Evolutionary conservation across 2,113 vertebrate species (phyloP), one percentile per base, ranked within the genome.

Genomic region (Rhadina sibilatrix): DNA sequence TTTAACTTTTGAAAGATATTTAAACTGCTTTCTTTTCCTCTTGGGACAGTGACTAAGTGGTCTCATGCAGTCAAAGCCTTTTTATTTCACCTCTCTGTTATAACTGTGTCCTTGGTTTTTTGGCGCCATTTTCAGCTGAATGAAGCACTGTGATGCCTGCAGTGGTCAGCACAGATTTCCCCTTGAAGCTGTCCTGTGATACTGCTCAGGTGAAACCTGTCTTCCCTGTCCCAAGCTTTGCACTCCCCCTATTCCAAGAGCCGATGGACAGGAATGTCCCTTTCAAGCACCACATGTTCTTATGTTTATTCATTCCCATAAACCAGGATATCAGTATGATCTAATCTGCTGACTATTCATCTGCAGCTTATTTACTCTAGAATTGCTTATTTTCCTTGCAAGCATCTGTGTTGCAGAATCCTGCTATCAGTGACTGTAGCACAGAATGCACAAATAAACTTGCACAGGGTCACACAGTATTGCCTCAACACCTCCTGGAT

Each of bases 331-430:
- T 66, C 64, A 35, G 63, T 24, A 33, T 20, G 68, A 81, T 60
- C 66, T 6, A 3, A 83, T 44, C 4, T 81, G n/a, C 35, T 47
- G 37, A 54, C 57, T 77, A 21, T 11, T 77, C 75, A 59, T 68
- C 76, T 87, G 52, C 37, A 70, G 56, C 33, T 96, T 92, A 81
- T 96, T 96, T 94, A 78, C 28, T 81, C 88, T 92, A 37, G n/a
- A 78, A 42, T 1, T 70, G 90, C 64, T 93, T 95, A 22, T 95
- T 95, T 95, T 90, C 84, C 68, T 35, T 68, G 76, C 61, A 75
- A 84, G 90, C 49, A 84, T 30, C 88, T 81, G 83, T 54, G 47
- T 20, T 90, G 60, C 47, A 88, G 57, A 52, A 77, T 86, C 71
- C 92, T 81, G 47, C 68, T 77, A 4, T 53, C 37, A 61, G 60